Evolutionary conservation across 2,113 vertebrate species (phyloP).

Genomic region (Trichechus manatus): DNA sequence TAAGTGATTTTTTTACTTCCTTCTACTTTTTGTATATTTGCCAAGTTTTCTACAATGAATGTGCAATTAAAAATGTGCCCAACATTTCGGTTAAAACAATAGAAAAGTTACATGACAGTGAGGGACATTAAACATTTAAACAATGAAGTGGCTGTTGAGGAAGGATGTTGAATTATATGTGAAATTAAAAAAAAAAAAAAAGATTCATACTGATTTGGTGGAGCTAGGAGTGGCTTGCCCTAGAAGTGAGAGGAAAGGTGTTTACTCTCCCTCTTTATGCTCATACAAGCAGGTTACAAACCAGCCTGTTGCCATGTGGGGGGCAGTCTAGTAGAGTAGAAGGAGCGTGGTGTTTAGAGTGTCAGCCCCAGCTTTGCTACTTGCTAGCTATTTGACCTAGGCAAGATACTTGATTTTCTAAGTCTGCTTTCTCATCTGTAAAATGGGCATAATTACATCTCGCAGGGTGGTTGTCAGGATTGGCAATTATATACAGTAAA

Average conservation of each 20-base stretch:
- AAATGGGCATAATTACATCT: background rate
- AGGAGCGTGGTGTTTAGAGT: background rate
- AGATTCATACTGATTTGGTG: background rate
- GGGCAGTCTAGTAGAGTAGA: background rate
- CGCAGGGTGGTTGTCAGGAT: background rate
- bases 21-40: background rate
- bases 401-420: background rate
- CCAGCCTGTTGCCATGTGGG: background rate
- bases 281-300: background rate
- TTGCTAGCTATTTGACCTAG: background rate
- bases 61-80: slow-evolving; percentile 9
- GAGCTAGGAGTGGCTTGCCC: background rate
- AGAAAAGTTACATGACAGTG: background rate
- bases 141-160: background rate
- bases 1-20: background rate
- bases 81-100: background rate
- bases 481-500: background rate
- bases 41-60: background rate
- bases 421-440: background rate
- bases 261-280: background rate
- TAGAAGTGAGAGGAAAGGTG: background rate
- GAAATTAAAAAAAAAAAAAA: slow-evolving; percentile 13
- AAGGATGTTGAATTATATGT: background rate
- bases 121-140: background rate
- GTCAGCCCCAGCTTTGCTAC: background rate